These are phyloP conservation scores for Sisyra nigra DNA, from an alignment of 2,888 invertebrate species.

Conservation along the genomic window DNA sequence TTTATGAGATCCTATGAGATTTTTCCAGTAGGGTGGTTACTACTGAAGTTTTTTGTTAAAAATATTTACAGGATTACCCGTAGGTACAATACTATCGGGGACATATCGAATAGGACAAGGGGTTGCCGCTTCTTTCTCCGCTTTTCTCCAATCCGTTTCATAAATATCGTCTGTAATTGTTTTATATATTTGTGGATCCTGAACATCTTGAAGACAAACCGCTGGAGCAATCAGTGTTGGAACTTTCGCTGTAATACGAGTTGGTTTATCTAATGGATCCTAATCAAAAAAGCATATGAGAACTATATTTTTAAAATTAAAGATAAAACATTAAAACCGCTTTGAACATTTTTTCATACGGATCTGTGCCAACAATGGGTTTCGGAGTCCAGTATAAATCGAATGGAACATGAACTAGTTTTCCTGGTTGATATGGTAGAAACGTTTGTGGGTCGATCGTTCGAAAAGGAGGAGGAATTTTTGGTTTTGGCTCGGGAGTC, in stretches of 20 bases:
- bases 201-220: neutral
- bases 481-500: neutral
- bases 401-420: neutral
- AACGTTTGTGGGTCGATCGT: neutral
- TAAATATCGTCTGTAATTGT: neutral
- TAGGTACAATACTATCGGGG: no score
- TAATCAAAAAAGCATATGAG: neutral
- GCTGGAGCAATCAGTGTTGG: neutral
- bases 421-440: neutral
- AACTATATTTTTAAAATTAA: neutral
- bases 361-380: neutral
- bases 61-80: no score
- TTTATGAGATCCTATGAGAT: no score
- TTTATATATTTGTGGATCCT: neutral
- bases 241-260: neutral
- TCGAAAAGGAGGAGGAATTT: neutral
- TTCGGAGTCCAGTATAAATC: conserved; percentile 1
- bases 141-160: neutral
- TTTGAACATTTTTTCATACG: neutral
- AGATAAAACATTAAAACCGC: neutral
- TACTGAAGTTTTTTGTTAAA: no score
- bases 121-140: neutral
- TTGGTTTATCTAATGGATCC: neutral
- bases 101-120: neutral
- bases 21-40: no score